Percentiles rank a stretch among this genome's conserved stretches.
These are phyloP conservation scores for Chrysopa pallens DNA, from an alignment of 1,140 invertebrate genomes.

Conservation along the genomic window DNA sequence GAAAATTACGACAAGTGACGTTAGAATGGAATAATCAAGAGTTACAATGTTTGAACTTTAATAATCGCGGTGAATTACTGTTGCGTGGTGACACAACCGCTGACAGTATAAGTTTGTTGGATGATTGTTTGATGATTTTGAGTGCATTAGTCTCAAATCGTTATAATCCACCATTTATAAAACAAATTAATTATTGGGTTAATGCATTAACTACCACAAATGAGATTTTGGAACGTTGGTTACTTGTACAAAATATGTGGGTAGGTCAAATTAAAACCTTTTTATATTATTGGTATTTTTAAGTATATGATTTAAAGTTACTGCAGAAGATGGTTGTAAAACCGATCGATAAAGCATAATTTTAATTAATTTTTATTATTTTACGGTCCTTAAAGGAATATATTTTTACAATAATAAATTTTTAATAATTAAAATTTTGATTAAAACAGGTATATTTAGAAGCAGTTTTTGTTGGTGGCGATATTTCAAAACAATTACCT, in stretches of 20 bases:
- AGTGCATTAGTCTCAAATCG: slow-evolving; percentile 82
- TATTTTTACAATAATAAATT: too few species aligned
- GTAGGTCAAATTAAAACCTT: too few species aligned
- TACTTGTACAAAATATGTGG: slow-evolving; percentile 96
- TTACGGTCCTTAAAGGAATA: too few species aligned
- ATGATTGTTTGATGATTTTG: slow-evolving; percentile 91
- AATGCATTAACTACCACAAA: slow-evolving; percentile 88
- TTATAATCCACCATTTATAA: slow-evolving; percentile 93
- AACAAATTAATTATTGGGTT: slow-evolving; percentile 93
- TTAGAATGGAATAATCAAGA: slow-evolving; percentile 91
- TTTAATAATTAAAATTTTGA: too few species aligned
- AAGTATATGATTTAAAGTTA: too few species aligned
- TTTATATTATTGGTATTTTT: too few species aligned
- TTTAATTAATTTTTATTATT: too few species aligned
- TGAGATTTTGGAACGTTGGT: slow-evolving; percentile 90
- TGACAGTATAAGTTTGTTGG: slow-evolving; percentile 83
- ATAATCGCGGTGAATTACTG: slow-evolving; percentile 83
- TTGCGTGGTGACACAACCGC: slow-evolving; percentile 85
- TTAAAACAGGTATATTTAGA: slow-evolving; percentile 50
- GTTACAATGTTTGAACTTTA: slow-evolving; percentile 86
- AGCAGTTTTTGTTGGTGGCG: slow-evolving; percentile 93
- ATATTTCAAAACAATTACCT: slow-evolving; percentile 93
- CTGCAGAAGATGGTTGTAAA: too few species aligned
- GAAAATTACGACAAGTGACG: slow-evolving; percentile 83
- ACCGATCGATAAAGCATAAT: too few species aligned